Percentiles rank a stretch among this genome's conserved stretches.
Evolutionary conservation across 2,888 invertebrate genomes (phyloP).

Genomic region (Rhingia campestris): DNA sequence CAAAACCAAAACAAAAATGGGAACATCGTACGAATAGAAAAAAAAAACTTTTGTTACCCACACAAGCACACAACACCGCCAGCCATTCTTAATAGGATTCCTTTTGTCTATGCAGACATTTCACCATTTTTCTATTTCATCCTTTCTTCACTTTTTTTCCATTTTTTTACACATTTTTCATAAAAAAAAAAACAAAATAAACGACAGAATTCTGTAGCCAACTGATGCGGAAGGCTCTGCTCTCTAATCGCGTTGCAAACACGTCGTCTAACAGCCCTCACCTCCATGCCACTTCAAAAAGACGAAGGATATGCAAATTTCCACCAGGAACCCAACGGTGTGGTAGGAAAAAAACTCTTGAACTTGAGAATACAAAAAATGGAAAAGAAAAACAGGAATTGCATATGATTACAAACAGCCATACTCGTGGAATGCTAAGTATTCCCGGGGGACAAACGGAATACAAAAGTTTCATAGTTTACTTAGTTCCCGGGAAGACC

Average conservation of each 20-base stretch:
- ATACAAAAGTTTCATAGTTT: slow-evolving; percentile 26
- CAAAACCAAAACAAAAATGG: too few species aligned
- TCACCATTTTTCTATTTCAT: slow-evolving; percentile 3
- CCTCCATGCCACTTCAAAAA: slow-evolving; percentile 19
- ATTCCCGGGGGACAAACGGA: slow-evolving; percentile 42
- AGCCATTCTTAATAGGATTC: slow-evolving; percentile 67
- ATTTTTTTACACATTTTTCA: slow-evolving; percentile 27
- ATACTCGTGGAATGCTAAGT: slow-evolving; percentile 41
- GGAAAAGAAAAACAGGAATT: slow-evolving; percentile 13
- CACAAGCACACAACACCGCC: slow-evolving; percentile 37
- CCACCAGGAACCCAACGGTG: slow-evolving; percentile 7
- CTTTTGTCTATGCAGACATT: slow-evolving; percentile 63
- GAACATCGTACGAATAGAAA: too few species aligned
- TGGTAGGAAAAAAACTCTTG: slow-evolving; percentile 43
- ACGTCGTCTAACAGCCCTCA: slow-evolving; percentile 41
- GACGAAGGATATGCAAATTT: slow-evolving; percentile 54
- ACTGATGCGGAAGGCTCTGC: slow-evolving; percentile 42
- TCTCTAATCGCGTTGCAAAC: slow-evolving; percentile 44
- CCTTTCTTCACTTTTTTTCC: slow-evolving; percentile 8
- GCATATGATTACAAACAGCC: slow-evolving; percentile 66
- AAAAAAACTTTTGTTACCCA: slow-evolving; percentile 51
- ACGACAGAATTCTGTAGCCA: slow-evolving; percentile 24
- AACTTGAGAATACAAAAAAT: slow-evolving; percentile 52
- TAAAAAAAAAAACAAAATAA: slow-evolving; percentile 3
- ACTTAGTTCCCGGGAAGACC: slow-evolving; percentile 16